Evolutionary conservation across 2,797 vertebrate species (phyloP).

Genomic region (Characodon lateralis): DNA sequence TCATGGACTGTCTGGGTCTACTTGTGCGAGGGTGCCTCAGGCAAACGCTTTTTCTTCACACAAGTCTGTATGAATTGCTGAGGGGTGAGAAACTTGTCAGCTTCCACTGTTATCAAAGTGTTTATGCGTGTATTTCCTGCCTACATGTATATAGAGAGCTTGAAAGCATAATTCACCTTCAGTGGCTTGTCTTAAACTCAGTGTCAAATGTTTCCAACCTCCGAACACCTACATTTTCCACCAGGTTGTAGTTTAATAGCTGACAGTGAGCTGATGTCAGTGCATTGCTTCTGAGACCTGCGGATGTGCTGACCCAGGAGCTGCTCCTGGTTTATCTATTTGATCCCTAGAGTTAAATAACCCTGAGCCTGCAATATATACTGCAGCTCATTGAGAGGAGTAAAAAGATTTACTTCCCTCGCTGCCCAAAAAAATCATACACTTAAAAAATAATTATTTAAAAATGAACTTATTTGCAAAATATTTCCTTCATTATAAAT

Average conservation of each 20-base stretch:
- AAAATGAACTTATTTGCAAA: background rate
- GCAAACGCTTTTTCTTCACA: constrained; percentile 33
- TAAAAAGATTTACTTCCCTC: constrained; percentile 9
- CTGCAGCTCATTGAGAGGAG: constrained; percentile 25
- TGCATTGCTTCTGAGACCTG: constrained; percentile 18
- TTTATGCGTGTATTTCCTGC: constrained; percentile 12
- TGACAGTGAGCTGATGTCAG: constrained; percentile 40
- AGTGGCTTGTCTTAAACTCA: constrained; percentile 31
- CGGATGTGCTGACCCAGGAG: constrained; percentile 58
- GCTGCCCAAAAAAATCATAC: background rate
- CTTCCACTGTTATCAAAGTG: constrained; percentile 45
- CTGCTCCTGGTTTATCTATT: constrained; percentile 43
- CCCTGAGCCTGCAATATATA: constrained; percentile 17
- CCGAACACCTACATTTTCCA: constrained; percentile 26
- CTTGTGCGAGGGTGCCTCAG: constrained; percentile 16
- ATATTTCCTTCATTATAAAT: background rate
- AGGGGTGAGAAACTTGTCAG: constrained; percentile 47
- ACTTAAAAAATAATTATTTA: background rate
- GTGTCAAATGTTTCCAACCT: constrained; percentile 55
- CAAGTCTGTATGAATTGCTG: constrained; percentile 38
- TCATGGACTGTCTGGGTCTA: background rate
- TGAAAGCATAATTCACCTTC: constrained; percentile 43
- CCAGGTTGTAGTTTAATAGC: constrained; percentile 40
- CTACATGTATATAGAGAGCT: constrained; percentile 6
- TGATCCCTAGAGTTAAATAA: constrained; percentile 45